Base-by-base conservation (phyloP, 2,113 vertebrate species). In the Eptatretus burgeri region DNA sequence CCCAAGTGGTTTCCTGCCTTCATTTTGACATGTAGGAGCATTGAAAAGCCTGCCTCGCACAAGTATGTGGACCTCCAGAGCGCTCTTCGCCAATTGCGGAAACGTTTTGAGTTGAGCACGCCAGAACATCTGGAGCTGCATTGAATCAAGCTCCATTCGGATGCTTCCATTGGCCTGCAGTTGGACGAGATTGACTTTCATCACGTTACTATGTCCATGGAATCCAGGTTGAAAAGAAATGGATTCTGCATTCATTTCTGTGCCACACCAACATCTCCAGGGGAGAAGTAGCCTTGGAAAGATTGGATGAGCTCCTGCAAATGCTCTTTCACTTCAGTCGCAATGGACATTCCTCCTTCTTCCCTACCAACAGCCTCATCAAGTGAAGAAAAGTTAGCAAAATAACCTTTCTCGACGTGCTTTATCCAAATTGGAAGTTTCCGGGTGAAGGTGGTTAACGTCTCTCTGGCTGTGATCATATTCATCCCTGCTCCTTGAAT, bases 221-320 rank as follows among this genome's bases (percentile, higher is more conserved):
- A 69, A 65, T 68, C 64, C 11, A 71, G 67, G 49, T 72, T 71
- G 67, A 68, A 72, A 63, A 72, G 70, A 66, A 70, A 72, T 1
- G 69, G 71, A 51, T 72, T 69, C 63, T 70, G 63, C 50, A 72
- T 66, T 70, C 71, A 72, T 10, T 71, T 72, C 52, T 67, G 69
- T 17, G 69, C 63, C 49, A 71, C 70, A 60, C 14, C 52, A 56
- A 56, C 14, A 56, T 56, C 52, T 56, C 3, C 52, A 56, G 2
- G 2, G 52, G 5, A 56, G 17, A 56, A 56, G 17, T 56, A 56
- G 14, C 5, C 52, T 56, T 56, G 52, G 52, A 56, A 56, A 56
- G 17, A 56, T 14, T 56, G 14, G 17, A 14, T 56, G 14, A 56
- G 52, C 52, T 56, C 14, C 17, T 56, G 52, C 3, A 56, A 56